Conservation (phyloP, 2,797 vertebrate genomes). For the Microctenopoma steveboyesi region DNA sequence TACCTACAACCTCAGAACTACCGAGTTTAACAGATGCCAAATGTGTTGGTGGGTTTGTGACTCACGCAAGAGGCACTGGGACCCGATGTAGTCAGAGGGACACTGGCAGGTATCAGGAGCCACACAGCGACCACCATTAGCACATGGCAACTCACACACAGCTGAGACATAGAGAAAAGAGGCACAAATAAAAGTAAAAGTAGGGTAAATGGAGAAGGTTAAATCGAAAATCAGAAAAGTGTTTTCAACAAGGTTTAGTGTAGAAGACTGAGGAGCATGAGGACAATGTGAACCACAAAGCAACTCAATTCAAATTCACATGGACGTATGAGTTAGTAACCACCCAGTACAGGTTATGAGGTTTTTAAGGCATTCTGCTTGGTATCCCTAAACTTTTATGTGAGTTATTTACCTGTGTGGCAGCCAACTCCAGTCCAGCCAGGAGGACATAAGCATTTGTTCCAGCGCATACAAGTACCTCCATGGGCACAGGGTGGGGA, state of each 20-base stretch:
- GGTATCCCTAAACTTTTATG: neutral
- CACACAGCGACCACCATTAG: conserved; percentile 84
- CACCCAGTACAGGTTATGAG: no score
- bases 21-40: conserved; percentile 11
- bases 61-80: conserved; percentile 85
- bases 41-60: conserved; percentile 47
- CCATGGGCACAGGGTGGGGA: conserved; percentile 85
- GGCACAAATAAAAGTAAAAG: neutral
- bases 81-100: conserved; percentile 84
- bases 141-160: conserved; percentile 84
- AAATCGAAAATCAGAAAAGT: neutral
- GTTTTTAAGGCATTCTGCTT: neutral
- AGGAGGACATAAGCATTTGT: conserved; percentile 80
- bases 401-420: conserved; percentile 79
- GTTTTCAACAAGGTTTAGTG: neutral
- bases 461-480: conserved; percentile 86
- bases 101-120: conserved; percentile 85
- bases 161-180: conserved; percentile 64
- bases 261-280: neutral
- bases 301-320: neutral
- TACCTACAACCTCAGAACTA: neutral
- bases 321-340: neutral
- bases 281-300: neutral
- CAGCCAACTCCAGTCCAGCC: conserved; percentile 85
- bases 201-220: neutral